Base-by-base conservation (phyloP, 2,888 invertebrate species). In the Tetheella fluctuosa region DNA sequence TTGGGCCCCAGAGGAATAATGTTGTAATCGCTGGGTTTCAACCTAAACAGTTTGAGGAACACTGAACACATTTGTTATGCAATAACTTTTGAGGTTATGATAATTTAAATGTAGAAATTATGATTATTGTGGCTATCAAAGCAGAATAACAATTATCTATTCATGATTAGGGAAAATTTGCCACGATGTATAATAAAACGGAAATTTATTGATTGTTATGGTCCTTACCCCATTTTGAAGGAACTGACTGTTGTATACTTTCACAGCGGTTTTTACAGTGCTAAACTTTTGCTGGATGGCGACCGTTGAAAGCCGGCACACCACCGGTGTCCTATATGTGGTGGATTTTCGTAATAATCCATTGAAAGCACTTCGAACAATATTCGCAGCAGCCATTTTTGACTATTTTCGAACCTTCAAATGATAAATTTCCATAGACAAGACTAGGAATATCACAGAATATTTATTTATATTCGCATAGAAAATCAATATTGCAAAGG, bases 61-160 rank as follows among this genome's bases (percentile, higher is more conserved):
- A 77, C 77, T 86, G 80, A 90, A 90, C 84, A 89, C 81, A 86
- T 86, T 87, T 84, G 93, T 93, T 93, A 93, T 92, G 93, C 93
- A 93, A 92, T 85, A 92, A 76, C 77, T 77, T 80, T 84, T 85
- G 84, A 92, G 92, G 92, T 93, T 93, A 92, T 88, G 10, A 20
- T 62, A 71, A 74, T 59, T 64, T 59, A 62, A 23, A 52, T 39
- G 37, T 30, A 28, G 20, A 52, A 54, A 37, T 57, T 56, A n/a
- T 34, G 20, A 55, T 25, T 13, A 39, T 1, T 39, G 39, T 59
- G 7, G 17, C 3, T 20, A 10, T n/a, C 20, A 48, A 8, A 20
- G 17, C n/a, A 48, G 48, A 10, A 5, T 20, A 20, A 3, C 20
- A 20, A 10, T 7, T 2, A 54, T 54, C 10, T 12, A 28, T 54